Base-by-base conservation (phyloP, 2,113 vertebrate species). In the Mesocricetus auratus region DNA sequence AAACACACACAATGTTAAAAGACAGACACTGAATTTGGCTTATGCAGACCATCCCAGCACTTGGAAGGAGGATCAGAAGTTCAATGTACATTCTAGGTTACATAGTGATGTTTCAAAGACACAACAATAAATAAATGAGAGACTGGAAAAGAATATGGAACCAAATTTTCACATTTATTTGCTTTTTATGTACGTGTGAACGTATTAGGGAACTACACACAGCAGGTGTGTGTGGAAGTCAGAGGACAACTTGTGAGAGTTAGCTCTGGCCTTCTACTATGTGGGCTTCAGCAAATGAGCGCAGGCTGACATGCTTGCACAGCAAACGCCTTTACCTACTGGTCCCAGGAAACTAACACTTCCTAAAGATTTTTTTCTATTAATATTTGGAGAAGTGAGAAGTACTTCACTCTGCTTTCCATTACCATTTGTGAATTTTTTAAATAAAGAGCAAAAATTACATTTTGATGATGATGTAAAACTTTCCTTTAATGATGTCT, bases 351-450 rank as follows among this genome's bases (percentile, higher is more conserved):
- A 21, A 58, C 19, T 82, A 64, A 85, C 13, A 88, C 19, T 78
- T 47, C 10, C 45, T 24, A 53, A 93, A 68, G 19, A 0, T 42
- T 75, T 93, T 64, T 5, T 31, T 53, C 47, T 71, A 58, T 89
- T 95, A 62, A 85, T 82, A 16, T 91, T 58, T 81, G 66, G 94
- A 86, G 12, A 42, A 36, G 10, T 31, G 3, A 33, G 29, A 88
- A 69, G 31, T 62, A n/a, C 33, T 60, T 92, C 47, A 91, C 62
- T 85, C 90, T 81, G 45, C 36, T 85, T 90, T 93, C 33, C 53
- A 86, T 31, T 69, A 45, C 77, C 53, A 85, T 36, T 91, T 93
- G 78, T 22, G 66, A 33, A 45, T 53, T 50, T 78, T 50, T 53
- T 33, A 69, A 74, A 62, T 47, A 79, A 90, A 22, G 24, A 90